Evolutionary conservation across 1,140 invertebrate genomes (phyloP), one percentile per base, ranked within the genome.

Genomic region (Micrasema minimum): DNA sequence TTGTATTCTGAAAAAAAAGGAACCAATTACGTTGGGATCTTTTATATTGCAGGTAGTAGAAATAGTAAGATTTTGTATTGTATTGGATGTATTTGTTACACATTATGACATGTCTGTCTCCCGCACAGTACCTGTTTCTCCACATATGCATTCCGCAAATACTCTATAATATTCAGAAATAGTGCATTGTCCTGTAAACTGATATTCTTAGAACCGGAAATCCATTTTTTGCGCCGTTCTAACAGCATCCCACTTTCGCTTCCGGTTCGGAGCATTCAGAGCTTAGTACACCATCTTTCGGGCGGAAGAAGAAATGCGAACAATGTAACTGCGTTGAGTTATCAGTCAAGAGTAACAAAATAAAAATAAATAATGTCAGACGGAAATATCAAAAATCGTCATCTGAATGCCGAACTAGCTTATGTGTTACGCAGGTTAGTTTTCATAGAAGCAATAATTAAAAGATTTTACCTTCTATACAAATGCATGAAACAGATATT

Each of bases 131-230:
- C 26, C 51, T 16, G n/a, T 55, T 14, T 55, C 23, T 9, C 26
- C 23, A 0, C 16, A 22, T 23, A 57, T 59, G 18, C 55, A 59
- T 59, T 59, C 37, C 37, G 22, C 55, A 41, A 59, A 12, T 59
- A 35, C 55, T n/a, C n/a, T n/a, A 41, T 59, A 41, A 59, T 41
- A 14, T 41, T 18, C 22, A 10, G 22, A 59, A 59, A 53, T 53
- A 12, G 50, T 41, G 55, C 37, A 59, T 59, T 59, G 55, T 59
- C 16, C 37, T 35, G 16, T 9, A 14, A 35, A 59, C 55, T 9
- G 55, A 20, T 43, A 22, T 41, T 59, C 55, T 59, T 59, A 59
- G 18, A 18, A 59, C 55, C 55, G 55, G 55, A 59, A 59, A 59
- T 59, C 38, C 55, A 59, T 4, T 38, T 59, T 59, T 59, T 16